Evolutionary conservation across 2,888 invertebrate genomes (phyloP).

Genomic region (Gerosis bhagava): DNA sequence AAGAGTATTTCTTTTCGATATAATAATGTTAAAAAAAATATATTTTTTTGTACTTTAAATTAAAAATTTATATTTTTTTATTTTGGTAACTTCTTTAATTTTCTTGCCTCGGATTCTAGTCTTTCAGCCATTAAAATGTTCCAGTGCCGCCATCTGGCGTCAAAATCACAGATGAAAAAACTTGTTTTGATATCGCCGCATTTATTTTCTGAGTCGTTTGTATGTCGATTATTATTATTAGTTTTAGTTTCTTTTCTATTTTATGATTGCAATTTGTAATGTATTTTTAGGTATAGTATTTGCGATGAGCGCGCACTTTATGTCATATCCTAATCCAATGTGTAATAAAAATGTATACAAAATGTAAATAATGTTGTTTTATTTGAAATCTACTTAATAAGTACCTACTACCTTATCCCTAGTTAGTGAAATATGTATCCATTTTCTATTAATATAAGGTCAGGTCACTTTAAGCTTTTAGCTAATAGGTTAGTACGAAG

Average conservation of each 20-base stretch:
- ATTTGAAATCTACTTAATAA: no score
- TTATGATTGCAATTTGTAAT: constrained; percentile 37
- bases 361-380: constrained; percentile 46
- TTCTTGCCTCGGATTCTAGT: constrained; percentile 8
- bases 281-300: constrained; percentile 36
- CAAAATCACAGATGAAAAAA: constrained; percentile 54
- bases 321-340: constrained; percentile 59
- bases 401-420: no score
- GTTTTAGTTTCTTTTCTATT: no score
- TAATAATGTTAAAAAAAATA: background rate
- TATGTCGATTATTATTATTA: constrained; percentile 39
- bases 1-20: no score
- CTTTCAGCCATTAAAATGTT: constrained; percentile 16
- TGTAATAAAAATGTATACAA: constrained; percentile 52
- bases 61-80: background rate
- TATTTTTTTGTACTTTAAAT: background rate
- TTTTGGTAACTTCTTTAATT: background rate
- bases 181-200: constrained; percentile 43
- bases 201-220: constrained; percentile 46
- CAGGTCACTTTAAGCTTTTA: no score
- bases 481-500: no score
- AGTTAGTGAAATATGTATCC: no score
- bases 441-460: no score
- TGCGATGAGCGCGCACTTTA: constrained; percentile 59
- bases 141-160: constrained; percentile 40